Conservation (phyloP, 2,113 vertebrate genomes). For the Hydropotes inermis region DNA sequence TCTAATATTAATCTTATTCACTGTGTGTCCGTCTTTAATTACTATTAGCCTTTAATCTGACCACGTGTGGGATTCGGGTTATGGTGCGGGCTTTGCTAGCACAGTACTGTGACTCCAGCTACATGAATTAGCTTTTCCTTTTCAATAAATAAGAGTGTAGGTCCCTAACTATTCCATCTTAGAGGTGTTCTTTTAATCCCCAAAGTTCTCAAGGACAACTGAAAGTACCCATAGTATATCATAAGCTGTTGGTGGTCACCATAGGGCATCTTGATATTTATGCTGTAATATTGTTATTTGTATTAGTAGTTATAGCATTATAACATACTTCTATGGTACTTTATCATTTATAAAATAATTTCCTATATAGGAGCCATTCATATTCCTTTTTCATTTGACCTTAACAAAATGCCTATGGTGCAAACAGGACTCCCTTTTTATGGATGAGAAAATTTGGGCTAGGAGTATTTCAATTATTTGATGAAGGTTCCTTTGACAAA, state of each 20-base stretch:
- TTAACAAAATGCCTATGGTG: neutral
- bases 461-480: neutral
- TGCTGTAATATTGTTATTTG: neutral
- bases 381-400: neutral
- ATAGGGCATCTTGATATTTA: neutral
- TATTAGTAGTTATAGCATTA: neutral
- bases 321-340: neutral
- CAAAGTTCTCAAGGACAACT: neutral
- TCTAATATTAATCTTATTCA: constrained; percentile 76
- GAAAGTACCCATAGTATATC: neutral
- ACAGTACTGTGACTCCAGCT: constrained; percentile 30
- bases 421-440: neutral
- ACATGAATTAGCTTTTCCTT: neutral
- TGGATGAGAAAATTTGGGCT: neutral
- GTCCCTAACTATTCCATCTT: neutral
- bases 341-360: neutral
- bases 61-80: constrained; percentile 49
- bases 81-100: constrained; percentile 20
- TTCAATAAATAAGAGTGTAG: neutral
- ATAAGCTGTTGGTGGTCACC: neutral
- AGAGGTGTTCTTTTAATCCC: neutral
- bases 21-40: constrained; percentile 72
- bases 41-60: constrained; percentile 69
- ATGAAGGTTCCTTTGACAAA: neutral
- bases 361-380: neutral